Evolutionary conservation across 2,888 invertebrate species (phyloP).

Genomic region (Drosophila emarginata): DNA sequence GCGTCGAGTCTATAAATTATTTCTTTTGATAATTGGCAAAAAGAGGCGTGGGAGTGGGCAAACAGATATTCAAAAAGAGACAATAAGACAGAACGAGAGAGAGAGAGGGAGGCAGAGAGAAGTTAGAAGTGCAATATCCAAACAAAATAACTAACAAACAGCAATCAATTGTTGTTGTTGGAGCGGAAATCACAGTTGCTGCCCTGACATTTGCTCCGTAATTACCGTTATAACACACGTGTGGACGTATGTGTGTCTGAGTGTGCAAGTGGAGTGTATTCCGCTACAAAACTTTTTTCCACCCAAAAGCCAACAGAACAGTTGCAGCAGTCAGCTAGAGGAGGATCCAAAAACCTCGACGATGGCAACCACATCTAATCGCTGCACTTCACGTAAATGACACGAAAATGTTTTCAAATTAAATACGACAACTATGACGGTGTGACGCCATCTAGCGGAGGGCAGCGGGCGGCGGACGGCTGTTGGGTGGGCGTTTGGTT

Average conservation of each 20-base stretch:
- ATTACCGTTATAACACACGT: conserved; percentile 59
- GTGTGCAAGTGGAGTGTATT: conserved; percentile 38
- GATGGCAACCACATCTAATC: conserved; percentile 60
- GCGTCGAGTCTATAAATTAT: conserved; percentile 59
- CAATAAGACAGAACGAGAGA: background rate
- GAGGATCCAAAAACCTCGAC: conserved; percentile 12
- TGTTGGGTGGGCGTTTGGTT: no score
- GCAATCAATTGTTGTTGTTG: conserved; percentile 73
- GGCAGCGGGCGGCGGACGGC: background rate
- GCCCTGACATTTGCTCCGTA: conserved; percentile 60
- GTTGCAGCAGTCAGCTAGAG: background rate
- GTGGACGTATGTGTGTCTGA: conserved; percentile 23
- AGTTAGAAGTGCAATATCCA: conserved; percentile 36
- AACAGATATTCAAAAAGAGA: conserved; percentile 27
- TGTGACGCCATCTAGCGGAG: conserved; percentile 1
- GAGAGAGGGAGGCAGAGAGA: background rate
- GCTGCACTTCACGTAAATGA: conserved; percentile 68
- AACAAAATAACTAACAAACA: conserved; percentile 45
- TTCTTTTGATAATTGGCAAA: conserved; percentile 71
- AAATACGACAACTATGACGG: conserved; percentile 44
- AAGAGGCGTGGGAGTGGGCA: conserved; percentile 44
- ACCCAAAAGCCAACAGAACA: conserved; percentile 21
- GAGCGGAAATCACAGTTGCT: conserved; percentile 64
- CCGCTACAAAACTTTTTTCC: conserved; percentile 41
- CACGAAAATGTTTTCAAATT: conserved; percentile 69